phyloP scores from a whole-genome alignment of 2,888 invertebrate species.

The Agrochola lota region DNA sequence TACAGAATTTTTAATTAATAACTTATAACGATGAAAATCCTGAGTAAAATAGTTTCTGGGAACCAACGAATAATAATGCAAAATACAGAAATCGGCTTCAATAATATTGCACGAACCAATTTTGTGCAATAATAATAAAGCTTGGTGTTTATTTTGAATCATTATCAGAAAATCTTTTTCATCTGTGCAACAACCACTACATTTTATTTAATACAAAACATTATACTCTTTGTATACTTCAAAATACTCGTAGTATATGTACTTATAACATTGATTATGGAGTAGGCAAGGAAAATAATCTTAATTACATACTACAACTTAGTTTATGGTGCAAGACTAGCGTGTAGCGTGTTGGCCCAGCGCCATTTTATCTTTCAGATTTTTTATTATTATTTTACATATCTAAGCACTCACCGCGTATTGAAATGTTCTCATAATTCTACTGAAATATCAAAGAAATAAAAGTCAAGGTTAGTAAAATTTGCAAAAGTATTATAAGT shows the following conservation, averaged over 20 bases:
- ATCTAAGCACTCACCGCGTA: slow-evolving; percentile 3
- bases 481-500: neutral
- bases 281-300: neutral
- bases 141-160: neutral
- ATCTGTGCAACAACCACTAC: neutral
- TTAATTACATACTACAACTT: neutral
- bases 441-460: slow-evolving; percentile 21
- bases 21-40: neutral
- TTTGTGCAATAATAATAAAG: neutral
- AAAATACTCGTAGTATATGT: neutral
- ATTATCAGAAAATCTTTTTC: neutral
- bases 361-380: neutral
- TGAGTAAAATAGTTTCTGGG: neutral
- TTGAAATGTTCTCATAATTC: slow-evolving; percentile 12
- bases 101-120: neutral
- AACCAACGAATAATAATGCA: neutral
- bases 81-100: neutral
- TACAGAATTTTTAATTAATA: neutral
- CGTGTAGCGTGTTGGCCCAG: neutral
- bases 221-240: neutral
- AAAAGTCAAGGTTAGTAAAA: slow-evolving; percentile 38
- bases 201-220: neutral
- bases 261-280: neutral
- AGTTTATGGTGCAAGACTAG: neutral
- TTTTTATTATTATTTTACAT: neutral